Percentiles rank a stretch among this genome's conserved stretches.
Evolutionary conservation across 1,140 invertebrate genomes (phyloP).

Genomic region (Babylonia areolata): DNA sequence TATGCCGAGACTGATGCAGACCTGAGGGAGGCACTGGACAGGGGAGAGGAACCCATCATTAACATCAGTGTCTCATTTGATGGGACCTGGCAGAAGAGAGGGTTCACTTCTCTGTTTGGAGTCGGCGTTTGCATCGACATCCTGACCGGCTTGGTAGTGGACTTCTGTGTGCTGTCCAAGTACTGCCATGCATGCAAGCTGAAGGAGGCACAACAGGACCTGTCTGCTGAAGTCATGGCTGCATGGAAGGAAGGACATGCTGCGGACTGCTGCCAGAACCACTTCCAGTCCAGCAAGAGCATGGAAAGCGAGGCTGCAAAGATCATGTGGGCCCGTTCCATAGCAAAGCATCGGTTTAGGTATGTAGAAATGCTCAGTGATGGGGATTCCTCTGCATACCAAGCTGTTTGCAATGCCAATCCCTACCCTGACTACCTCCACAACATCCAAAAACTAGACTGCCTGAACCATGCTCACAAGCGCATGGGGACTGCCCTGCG

Average conservation of each 20-base stretch:
- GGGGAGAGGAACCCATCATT: not conserved
- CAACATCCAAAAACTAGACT: slow-evolving; percentile 1
- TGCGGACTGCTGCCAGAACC: not conserved
- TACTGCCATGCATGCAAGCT: slow-evolving; percentile 17
- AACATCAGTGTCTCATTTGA: slow-evolving; percentile 21
- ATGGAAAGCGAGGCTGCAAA: slow-evolving; percentile 1
- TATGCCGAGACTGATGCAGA: slow-evolving; percentile 11
- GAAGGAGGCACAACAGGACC: not conserved
- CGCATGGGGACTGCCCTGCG: not conserved
- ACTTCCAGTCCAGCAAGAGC: not conserved
- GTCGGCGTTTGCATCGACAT: slow-evolving; percentile 14
- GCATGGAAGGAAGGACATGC: not conserved
- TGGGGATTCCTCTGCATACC: not conserved
- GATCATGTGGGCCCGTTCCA: not conserved
- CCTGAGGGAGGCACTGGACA: not conserved
- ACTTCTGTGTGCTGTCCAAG: not conserved
- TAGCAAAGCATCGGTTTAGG: not conserved
- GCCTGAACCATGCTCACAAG: slow-evolving; percentile 14
- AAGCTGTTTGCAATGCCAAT: not conserved
- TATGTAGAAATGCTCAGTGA: slow-evolving; percentile 4
- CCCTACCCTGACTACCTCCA: not conserved
- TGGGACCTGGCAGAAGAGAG: slow-evolving; percentile 29
- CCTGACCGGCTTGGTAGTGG: slow-evolving; percentile 5
- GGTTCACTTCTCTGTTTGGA: slow-evolving; percentile 17
- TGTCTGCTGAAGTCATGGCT: not conserved